A percentile compares a stretch with the other conserved stretches of the same genome.
phyloP scores from a whole-genome alignment of 2,113 vertebrate genomes.

The Xyliphius kryptos region DNA sequence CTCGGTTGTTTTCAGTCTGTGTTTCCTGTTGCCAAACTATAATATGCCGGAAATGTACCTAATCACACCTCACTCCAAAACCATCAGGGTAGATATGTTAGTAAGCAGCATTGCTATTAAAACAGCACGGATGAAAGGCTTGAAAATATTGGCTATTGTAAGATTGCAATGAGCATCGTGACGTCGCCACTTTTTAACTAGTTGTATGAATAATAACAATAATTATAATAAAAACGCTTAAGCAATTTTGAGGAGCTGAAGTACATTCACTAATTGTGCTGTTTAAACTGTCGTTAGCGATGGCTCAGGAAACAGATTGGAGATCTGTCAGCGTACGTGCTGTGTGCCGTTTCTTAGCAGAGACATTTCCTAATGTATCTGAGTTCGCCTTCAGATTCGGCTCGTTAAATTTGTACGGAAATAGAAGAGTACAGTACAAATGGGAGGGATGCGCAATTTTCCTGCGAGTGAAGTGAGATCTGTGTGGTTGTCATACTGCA shows the following conservation, averaged over 20 bases:
- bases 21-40: no score
- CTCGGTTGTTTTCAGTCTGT: no score
- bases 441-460: background rate
- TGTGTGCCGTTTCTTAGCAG: background rate
- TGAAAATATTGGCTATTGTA: no score
- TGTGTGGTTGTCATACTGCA: background rate
- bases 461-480: background rate
- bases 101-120: no score
- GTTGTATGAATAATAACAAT: no score
- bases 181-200: no score
- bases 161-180: no score
- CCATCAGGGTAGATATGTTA: no score
- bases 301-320: background rate
- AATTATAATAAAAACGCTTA: no score
- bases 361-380: background rate
- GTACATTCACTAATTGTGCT: background rate
- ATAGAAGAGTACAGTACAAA: background rate
- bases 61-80: no score
- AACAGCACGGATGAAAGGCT: no score
- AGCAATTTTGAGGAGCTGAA: background rate
- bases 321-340: background rate
- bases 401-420: conserved; percentile 7
- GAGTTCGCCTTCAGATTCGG: background rate
- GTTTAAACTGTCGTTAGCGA: background rate
- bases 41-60: no score